phyloP scores from a whole-genome alignment of 2,113 vertebrate genomes.

The Ammospiza caudacuta region DNA sequence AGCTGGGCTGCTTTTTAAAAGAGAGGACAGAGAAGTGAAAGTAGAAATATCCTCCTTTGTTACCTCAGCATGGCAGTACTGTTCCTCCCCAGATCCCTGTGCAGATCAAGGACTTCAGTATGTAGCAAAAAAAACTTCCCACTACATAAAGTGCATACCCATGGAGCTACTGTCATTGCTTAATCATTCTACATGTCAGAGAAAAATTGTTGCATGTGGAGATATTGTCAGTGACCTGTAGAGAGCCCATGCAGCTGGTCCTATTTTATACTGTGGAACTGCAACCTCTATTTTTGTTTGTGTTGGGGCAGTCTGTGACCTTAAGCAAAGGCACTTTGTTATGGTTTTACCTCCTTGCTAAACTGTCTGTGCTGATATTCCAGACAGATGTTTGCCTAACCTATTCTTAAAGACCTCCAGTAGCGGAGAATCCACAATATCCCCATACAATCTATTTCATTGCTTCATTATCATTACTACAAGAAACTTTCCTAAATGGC shows the following conservation, averaged over 20 bases:
- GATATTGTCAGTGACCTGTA: not conserved
- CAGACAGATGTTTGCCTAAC: conserved; percentile 31
- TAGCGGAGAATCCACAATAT: conserved; percentile 18
- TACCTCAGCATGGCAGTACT: not conserved
- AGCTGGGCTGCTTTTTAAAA: not conserved
- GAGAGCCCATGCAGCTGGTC: not conserved
- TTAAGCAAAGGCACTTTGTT: conserved; percentile 14
- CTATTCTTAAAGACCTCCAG: conserved; percentile 32
- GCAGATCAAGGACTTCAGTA: not conserved
- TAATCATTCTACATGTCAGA: not conserved
- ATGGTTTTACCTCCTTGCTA: not conserved
- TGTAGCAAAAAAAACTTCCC: not conserved
- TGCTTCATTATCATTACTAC: conserved; percentile 41
- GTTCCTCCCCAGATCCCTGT: not conserved
- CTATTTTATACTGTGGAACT: not conserved
- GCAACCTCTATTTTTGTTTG: not conserved
- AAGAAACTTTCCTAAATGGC: conserved; percentile 18
- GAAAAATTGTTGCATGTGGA: not conserved
- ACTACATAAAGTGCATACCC: not conserved
- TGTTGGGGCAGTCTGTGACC: not conserved
- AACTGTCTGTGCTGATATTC: not conserved
- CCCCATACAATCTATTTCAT: conserved; percentile 44
- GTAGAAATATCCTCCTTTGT: not conserved
- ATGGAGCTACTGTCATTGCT: not conserved
- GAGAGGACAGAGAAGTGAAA: not conserved